A percentile compares a stretch with the other conserved stretches of the same genome.
phyloP scores from a whole-genome alignment of 2,888 invertebrate genomes.

The Diadegma fenestrale region DNA sequence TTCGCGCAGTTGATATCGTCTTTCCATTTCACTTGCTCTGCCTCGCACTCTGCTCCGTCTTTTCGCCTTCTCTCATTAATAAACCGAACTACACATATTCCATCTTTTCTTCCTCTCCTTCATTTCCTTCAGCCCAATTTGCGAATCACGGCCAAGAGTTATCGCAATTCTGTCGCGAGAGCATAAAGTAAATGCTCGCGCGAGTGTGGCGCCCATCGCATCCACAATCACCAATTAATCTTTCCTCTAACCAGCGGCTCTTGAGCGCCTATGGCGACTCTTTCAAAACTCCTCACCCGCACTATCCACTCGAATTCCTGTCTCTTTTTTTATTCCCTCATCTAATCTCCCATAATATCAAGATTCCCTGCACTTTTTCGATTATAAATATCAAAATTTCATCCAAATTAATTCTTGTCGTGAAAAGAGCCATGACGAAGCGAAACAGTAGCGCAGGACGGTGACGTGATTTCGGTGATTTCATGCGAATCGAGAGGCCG shows the following conservation, averaged over 20 bases:
- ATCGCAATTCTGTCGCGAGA: slow-evolving; percentile 45
- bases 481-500: slow-evolving; percentile 17
- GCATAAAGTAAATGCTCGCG: slow-evolving; percentile 70
- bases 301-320: slow-evolving; percentile 32
- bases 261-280: slow-evolving; percentile 72
- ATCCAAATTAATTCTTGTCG: neutral
- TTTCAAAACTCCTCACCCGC: slow-evolving; percentile 57
- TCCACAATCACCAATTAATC: slow-evolving; percentile 83
- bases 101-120: slow-evolving; percentile 24
- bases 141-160: slow-evolving; percentile 62
- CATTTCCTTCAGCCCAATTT: slow-evolving; percentile 44
- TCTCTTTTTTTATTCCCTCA: slow-evolving; percentile 15
- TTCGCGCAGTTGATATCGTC: slow-evolving; percentile 57
- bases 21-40: slow-evolving; percentile 61
- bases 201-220: slow-evolving; percentile 75
- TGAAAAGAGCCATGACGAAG: slow-evolving; percentile 22
- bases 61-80: slow-evolving; percentile 42
- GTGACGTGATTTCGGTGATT: slow-evolving; percentile 59
- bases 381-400: slow-evolving; percentile 14
- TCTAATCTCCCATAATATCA: neutral
- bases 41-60: neutral
- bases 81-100: slow-evolving; percentile 29
- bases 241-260: slow-evolving; percentile 78
- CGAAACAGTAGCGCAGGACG: slow-evolving; percentile 33
- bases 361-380: neutral